Conservation (phyloP, 2,797 vertebrate genomes). For the Schizopygopsis malacanthus region DNA sequence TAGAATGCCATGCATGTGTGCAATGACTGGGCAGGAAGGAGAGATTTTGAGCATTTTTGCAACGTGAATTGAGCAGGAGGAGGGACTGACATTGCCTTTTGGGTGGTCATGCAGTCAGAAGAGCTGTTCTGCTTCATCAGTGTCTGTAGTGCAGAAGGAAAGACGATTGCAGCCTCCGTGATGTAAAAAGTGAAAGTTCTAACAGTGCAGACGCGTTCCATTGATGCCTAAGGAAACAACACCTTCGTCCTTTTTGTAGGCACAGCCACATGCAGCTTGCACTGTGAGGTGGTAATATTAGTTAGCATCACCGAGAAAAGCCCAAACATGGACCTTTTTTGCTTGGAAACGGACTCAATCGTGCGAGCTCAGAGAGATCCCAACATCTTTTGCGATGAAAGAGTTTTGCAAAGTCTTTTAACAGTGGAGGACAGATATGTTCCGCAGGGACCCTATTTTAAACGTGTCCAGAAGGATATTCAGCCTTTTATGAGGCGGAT, state of each 20-base stretch:
- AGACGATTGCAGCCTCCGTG: constrained; percentile 1
- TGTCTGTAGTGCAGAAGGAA: constrained; percentile 26
- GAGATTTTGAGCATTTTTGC: constrained; percentile 13
- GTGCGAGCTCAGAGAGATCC: constrained; percentile 87
- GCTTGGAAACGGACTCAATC: constrained; percentile 83
- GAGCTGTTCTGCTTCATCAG: constrained; percentile 13
- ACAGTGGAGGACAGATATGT: constrained; percentile 91
- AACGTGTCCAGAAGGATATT: constrained; percentile 92
- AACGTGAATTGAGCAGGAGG: constrained; percentile 37
- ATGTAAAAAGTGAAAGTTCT: constrained; percentile 28
- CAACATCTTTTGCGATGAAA: constrained; percentile 87
- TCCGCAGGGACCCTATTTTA: constrained; percentile 91
- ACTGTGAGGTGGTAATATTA: constrained; percentile 60
- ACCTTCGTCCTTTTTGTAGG: constrained; percentile 63
- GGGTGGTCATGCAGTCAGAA: constrained; percentile 42
- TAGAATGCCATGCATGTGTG: constrained; percentile 27
- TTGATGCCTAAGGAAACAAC: constrained; percentile 73
- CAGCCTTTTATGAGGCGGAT: constrained; percentile 93
- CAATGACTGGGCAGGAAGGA: constrained; percentile 6
- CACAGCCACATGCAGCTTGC: constrained; percentile 59
- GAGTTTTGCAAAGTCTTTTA: constrained; percentile 90
- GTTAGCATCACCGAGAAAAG: constrained; percentile 50
- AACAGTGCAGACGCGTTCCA: constrained; percentile 61
- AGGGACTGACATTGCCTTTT: constrained; percentile 36
- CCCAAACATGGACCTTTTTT: constrained; percentile 78